Evolutionary conservation across 2,113 vertebrate species (phyloP).

Genomic region (Dasyurus viverrinus): DNA sequence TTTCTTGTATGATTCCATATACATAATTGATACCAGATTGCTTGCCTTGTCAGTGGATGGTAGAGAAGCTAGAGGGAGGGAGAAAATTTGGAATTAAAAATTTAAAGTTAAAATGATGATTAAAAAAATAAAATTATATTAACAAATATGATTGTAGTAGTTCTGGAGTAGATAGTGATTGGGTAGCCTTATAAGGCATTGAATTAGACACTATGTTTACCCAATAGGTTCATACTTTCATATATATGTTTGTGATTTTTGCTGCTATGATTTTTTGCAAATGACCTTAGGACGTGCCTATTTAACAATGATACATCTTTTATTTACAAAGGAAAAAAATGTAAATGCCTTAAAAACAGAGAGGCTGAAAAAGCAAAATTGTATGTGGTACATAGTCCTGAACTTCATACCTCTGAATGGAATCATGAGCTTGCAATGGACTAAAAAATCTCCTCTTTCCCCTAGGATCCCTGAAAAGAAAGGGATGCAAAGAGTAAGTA

Average conservation of each 20-base stretch:
- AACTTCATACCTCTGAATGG: neutral
- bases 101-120: neutral
- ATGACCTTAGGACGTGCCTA: no score
- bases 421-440: neutral
- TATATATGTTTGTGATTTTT: no score
- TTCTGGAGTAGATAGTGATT: no score
- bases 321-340: no score
- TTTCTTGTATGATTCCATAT: no score
- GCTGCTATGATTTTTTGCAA: no score
- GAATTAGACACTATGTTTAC: no score
- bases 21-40: neutral
- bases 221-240: no score
- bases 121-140: neutral
- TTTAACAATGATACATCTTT: no score
- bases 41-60: neutral
- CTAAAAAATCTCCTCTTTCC: neutral
- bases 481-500: neutral
- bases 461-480: neutral
- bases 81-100: neutral
- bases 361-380: no score
- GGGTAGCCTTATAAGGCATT: no score
- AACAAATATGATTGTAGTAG: neutral
- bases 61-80: neutral
- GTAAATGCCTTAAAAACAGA: no score
- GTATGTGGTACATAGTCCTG: neutral